phyloP scores from a whole-genome alignment of 2,888 invertebrate species.

The Aphodius granarius region DNA sequence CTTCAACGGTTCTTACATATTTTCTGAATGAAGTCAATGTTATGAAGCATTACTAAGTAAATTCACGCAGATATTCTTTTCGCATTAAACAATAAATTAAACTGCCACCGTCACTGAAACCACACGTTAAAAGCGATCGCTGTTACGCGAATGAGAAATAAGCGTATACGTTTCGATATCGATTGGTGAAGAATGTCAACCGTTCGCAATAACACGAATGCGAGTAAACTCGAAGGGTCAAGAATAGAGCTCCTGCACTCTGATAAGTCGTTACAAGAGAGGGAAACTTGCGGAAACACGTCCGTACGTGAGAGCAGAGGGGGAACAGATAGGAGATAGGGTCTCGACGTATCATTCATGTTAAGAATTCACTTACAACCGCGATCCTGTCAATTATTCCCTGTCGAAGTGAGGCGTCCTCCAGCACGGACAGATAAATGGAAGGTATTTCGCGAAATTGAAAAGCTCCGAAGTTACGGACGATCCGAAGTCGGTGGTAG shows the following conservation, averaged over 20 bases:
- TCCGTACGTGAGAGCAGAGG: not conserved
- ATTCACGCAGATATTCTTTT: no score
- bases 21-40: no score
- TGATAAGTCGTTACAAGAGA: conserved; percentile 1
- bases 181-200: no score
- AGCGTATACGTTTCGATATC: no score
- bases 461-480: conserved; percentile 30
- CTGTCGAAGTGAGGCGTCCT: conserved; percentile 41
- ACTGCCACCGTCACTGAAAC: no score
- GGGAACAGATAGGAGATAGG: conserved; percentile 38
- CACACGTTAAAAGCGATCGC: no score
- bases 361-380: conserved; percentile 49
- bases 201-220: no score
- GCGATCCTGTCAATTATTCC: conserved; percentile 51
- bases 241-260: not conserved
- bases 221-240: no score
- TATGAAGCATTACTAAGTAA: no score
- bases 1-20: no score
- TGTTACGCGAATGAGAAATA: no score
- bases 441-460: conserved; percentile 37
- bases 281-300: not conserved
- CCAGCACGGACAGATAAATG: conserved; percentile 37
- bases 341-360: conserved; percentile 45
- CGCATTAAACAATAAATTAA: no score
- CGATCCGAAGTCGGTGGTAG: not conserved